These are phyloP conservation scores for Drosophila tani DNA, from an alignment of 1,140 invertebrate species.

Conservation along the genomic window DNA sequence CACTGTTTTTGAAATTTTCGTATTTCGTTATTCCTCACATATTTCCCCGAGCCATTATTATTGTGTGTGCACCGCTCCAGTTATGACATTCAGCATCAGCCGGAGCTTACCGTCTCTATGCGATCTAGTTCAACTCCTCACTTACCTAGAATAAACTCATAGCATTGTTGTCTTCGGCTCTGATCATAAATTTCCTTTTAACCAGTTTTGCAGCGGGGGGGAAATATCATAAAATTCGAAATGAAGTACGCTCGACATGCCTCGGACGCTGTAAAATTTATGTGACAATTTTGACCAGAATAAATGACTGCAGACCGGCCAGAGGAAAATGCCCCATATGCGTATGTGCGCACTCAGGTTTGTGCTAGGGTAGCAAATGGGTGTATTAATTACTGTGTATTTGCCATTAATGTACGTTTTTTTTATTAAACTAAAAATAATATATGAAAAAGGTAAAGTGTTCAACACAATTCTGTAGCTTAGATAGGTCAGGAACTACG, in stretches of 20 bases:
- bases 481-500: no score
- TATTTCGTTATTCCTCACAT: conserved; percentile 45
- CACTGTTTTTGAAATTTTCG: conserved; percentile 41
- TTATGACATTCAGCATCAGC: conserved; percentile 29
- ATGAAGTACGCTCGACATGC: conserved; percentile 80
- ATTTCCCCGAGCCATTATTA: conserved; percentile 63
- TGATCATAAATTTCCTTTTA: conserved; percentile 70
- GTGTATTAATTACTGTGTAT: conserved; percentile 10
- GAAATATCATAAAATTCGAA: conserved; percentile 81
- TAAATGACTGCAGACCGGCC: conserved; percentile 63
- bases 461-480: no score
- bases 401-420: neutral
- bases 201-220: conserved; percentile 54
- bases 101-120: conserved; percentile 20
- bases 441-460: no score
- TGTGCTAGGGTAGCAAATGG: conserved; percentile 20
- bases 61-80: conserved; percentile 31
- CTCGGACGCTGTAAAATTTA: conserved; percentile 74
- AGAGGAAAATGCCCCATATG: conserved; percentile 40
- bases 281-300: conserved; percentile 79
- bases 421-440: neutral
- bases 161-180: conserved; percentile 53
- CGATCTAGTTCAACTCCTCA: conserved; percentile 38
- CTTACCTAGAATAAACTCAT: conserved; percentile 42
- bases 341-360: conserved; percentile 47